Conservation (phyloP, 2,113 vertebrate genomes). For the Gymnarchus niloticus region DNA sequence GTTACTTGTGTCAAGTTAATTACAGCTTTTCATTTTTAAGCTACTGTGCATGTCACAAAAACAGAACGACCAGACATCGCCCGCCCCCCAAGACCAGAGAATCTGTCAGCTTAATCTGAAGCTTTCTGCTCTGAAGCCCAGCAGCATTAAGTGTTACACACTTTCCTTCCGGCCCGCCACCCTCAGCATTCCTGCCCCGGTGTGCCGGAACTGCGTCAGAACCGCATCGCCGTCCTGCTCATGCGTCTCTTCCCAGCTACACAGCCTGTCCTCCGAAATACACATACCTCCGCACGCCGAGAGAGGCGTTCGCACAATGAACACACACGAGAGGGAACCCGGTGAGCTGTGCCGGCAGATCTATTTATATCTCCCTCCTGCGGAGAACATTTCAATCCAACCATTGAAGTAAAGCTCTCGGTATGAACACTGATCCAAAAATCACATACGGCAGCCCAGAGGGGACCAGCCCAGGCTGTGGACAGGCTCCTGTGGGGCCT, state of each 20-base stretch:
- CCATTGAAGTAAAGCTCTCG: conserved; percentile 7
- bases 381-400: background rate
- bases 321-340: background rate
- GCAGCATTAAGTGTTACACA: background rate
- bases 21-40: background rate
- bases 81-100: background rate
- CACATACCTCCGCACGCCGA: background rate
- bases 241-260: background rate
- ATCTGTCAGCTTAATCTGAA: background rate
- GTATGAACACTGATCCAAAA: background rate
- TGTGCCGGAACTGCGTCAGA: background rate
- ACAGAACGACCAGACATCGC: background rate
- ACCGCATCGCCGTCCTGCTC: background rate
- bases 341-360: background rate
- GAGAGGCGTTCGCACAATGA: background rate
- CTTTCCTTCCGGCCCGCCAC: too few relatives aligned
- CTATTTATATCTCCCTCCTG: background rate
- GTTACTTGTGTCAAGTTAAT: background rate
- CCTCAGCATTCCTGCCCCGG: background rate
- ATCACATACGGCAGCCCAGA: conserved; percentile 1
- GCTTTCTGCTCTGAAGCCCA: background rate
- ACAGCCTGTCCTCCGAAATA: background rate
- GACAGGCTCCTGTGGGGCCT: background rate
- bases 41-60: background rate
- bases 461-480: background rate